A percentile compares a stretch with the other conserved stretches of the same genome.
phyloP scores from a whole-genome alignment of 2,797 vertebrate genomes.

The Labeo calbasu region DNA sequence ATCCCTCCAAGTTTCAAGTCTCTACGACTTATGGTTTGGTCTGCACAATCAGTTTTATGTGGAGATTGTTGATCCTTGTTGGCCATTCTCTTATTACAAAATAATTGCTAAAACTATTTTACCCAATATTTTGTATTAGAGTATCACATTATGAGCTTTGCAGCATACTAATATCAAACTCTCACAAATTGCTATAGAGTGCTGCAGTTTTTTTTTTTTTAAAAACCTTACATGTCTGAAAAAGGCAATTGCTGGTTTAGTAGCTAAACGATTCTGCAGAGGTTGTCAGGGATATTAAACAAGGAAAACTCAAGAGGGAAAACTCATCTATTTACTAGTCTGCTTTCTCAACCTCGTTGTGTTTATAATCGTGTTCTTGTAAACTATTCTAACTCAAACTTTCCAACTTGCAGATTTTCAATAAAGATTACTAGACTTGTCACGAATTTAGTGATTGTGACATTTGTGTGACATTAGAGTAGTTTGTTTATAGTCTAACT shows the following conservation, averaged over 20 bases:
- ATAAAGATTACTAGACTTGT: background rate
- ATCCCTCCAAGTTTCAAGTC: too few relatives aligned
- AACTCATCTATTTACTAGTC: background rate
- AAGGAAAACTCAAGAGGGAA: background rate
- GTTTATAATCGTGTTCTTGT: background rate
- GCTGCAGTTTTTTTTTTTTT: background rate
- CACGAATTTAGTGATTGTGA: background rate
- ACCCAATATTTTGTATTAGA: background rate
- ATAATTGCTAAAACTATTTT: background rate
- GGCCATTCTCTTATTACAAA: background rate
- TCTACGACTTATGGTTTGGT: too few relatives aligned
- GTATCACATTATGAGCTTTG: background rate
- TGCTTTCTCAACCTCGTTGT: background rate
- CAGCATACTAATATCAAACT: background rate
- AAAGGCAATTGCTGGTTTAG: background rate
- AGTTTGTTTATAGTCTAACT: background rate
- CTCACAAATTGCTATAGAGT: background rate
- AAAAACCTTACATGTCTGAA: background rate
- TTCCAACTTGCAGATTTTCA: background rate
- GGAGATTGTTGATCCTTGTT: too few relatives aligned
- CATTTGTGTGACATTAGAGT: background rate
- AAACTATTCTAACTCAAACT: background rate
- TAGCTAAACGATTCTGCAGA: background rate
- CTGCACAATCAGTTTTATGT: too few relatives aligned
- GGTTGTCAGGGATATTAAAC: background rate